Evolutionary conservation across 2,888 invertebrate genomes (phyloP), one percentile per base, ranked within the genome.

Genomic region (Rhyacophila evoluta): DNA sequence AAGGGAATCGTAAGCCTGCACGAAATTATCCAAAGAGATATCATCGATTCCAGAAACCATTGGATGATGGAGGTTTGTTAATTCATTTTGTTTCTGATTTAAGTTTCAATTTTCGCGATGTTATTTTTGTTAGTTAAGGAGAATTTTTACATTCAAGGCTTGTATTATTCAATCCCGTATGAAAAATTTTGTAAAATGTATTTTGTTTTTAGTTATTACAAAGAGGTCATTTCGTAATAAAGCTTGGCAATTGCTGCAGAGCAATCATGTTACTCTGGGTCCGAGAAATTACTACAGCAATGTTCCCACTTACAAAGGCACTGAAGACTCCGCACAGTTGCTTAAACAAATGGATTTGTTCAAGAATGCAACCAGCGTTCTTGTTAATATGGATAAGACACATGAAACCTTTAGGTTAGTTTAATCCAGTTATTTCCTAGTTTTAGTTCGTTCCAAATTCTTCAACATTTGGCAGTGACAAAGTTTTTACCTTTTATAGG

Each of bases 321-420:
- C 94, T 71, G 91, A 91, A 37, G 93, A 93, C 84, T 95, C 96
- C 3, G 94, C 94, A 2, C 91, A 91, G 36, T 92, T 92, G 84
- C 87, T 95, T 73, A 87, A 92, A 8, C 92, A 93, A 79, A 88
- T 95, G 82, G 93, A 94, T 3, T 92, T 92, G 83, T 97, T 96
- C 88, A 93, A 94, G 86, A 91, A 91, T 83, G 94, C 96, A 68
- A 92, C 91, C 83, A 89, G 87, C 79, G 87, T 92, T 75, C 91
- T 92, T 85, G 91, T 97, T 72, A 95, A 95, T 88, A 95, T 95
- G 10, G 96, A 97, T 86, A 95, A 95, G 84, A 94, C 96, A 2
- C 94, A 96, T 86, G 94, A 95, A 85, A 89, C 93, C 77, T 93
- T 94, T 74, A 92, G 96, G 88, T 93, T 87, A 15, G 55, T 1